Percentiles rank a stretch among this genome's conserved stretches.
Evolutionary conservation across 2,888 invertebrate genomes (phyloP).

Genomic region (Galeopsomyia nigrocyanea): DNA sequence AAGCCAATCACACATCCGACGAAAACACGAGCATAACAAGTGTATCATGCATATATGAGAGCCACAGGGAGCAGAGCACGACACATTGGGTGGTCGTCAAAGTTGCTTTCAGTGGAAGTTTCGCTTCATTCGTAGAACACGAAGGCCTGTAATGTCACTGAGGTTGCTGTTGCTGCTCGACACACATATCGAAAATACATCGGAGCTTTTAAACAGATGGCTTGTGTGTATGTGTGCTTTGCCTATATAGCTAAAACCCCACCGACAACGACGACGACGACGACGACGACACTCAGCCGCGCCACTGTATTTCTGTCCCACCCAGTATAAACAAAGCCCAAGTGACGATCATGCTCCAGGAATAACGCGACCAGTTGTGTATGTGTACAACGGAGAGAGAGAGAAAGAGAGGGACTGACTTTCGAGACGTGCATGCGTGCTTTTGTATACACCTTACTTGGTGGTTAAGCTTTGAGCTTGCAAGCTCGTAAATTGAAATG

Average conservation of each 20-base stretch:
- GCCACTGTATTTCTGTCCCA: conserved; percentile 64
- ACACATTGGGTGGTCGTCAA: conserved; percentile 52
- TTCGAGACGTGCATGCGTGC: neutral
- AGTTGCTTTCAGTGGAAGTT: neutral
- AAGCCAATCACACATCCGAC: neutral
- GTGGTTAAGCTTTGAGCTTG: conserved; percentile 7
- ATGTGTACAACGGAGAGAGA: too few species aligned
- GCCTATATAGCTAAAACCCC: conserved; percentile 34
- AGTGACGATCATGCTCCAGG: conserved; percentile 65
- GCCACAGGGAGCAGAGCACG: neutral
- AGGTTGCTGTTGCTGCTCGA: conserved; percentile 17
- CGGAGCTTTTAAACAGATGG: neutral
- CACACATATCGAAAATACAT: conserved; percentile 58
- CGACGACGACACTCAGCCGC: conserved; percentile 61
- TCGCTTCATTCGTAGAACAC: conserved; percentile 6
- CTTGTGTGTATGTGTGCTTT: neutral
- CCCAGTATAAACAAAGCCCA: conserved; percentile 64
- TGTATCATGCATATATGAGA: too few species aligned
- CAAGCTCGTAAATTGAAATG: neutral
- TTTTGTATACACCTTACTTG: neutral
- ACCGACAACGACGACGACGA: conserved; percentile 54
- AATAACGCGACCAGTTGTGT: conserved; percentile 56
- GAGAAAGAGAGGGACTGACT: neutral
- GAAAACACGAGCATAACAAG: neutral
- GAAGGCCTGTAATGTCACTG: neutral